These are phyloP conservation scores for Cryptotis parvus DNA, from an alignment of 2,113 vertebrate species.

Conservation along the genomic window DNA sequence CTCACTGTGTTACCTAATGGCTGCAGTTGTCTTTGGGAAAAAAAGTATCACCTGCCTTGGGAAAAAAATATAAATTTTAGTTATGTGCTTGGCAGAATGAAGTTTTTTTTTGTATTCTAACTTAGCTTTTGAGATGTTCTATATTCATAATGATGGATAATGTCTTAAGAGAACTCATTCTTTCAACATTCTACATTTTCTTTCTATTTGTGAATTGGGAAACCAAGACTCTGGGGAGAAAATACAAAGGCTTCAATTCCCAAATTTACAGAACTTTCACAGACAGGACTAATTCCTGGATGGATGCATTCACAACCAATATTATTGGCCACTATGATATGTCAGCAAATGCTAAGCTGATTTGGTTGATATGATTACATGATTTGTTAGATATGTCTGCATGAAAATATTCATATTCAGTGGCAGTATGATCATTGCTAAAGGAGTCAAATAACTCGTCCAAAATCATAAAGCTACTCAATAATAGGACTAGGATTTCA, in stretches of 20 bases:
- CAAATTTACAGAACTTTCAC: neutral
- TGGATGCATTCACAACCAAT: neutral
- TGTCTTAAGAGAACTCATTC: neutral
- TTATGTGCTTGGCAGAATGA: neutral
- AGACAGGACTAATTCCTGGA: neutral
- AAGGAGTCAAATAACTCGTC: neutral
- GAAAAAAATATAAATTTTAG: neutral
- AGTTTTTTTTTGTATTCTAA: neutral
- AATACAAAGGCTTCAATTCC: neutral
- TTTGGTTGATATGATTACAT: too few species aligned
- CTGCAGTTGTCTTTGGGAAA: neutral
- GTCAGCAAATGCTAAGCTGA: neutral
- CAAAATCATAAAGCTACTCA: neutral
- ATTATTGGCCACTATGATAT: too few species aligned
- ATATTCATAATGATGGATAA: neutral
- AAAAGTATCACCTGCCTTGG: neutral
- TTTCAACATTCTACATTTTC: neutral
- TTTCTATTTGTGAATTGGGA: neutral
- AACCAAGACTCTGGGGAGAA: neutral
- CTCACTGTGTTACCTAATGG: neutral
- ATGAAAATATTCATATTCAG: neutral
- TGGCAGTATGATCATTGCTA: neutral
- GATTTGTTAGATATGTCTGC: too few species aligned
- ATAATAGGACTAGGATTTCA: neutral
- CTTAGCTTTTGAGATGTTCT: neutral